Conservation (phyloP, 1,140 invertebrate genomes). For the Drosophila nigrodunni region DNA sequence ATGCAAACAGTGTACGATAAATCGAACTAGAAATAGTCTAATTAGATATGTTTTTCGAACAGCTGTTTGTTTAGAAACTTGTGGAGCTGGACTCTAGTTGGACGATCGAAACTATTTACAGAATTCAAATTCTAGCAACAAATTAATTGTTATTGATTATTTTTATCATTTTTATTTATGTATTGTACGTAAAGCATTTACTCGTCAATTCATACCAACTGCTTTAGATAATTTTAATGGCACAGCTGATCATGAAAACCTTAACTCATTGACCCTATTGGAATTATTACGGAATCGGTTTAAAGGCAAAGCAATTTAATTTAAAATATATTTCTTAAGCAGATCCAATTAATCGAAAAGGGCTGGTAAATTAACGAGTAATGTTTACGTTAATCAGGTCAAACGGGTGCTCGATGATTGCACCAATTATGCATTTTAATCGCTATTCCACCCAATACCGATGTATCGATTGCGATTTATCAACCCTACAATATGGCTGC, state of each 20-base stretch:
- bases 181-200: too few species aligned
- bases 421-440: neutral
- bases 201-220: too few species aligned
- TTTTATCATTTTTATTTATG: too few species aligned
- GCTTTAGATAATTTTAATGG: too few species aligned
- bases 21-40: neutral
- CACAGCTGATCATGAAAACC: too few species aligned
- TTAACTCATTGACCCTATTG: neutral
- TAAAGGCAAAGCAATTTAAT: neutral
- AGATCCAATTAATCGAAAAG: neutral
- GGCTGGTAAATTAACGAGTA: neutral
- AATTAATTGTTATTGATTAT: neutral
- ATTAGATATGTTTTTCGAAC: neutral
- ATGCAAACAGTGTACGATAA: neutral
- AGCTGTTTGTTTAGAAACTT: neutral
- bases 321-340: neutral
- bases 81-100: neutral
- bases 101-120: neutral
- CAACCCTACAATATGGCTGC: conserved; percentile 53
- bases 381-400: conserved; percentile 4
- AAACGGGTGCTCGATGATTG: conserved; percentile 12
- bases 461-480: conserved; percentile 32
- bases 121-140: too few species aligned
- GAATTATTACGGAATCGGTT: neutral
- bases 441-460: neutral